phyloP scores from a whole-genome alignment of 2,113 vertebrate species.

The Zosterops borbonicus region DNA sequence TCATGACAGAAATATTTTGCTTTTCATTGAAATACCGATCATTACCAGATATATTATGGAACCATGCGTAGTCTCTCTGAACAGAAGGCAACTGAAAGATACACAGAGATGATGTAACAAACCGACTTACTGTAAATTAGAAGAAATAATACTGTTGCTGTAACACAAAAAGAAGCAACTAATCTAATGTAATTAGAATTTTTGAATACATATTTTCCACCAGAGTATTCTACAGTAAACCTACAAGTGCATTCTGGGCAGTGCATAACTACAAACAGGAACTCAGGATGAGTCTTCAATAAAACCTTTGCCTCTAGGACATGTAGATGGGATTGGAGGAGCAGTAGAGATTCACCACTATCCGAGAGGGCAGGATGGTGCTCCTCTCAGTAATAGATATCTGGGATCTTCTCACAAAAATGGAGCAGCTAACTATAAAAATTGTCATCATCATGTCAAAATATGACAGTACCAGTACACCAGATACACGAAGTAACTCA shows the following conservation, averaged over 20 bases:
- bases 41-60: neutral
- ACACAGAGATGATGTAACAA: neutral
- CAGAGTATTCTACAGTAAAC: neutral
- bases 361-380: neutral
- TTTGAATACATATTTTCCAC: neutral
- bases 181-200: neutral
- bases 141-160: neutral
- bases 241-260: neutral
- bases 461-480: neutral
- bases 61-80: neutral
- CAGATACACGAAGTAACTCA: neutral
- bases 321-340: fast-evolving
- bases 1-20: neutral
- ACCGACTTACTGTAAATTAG: neutral
- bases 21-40: neutral
- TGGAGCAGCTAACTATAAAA: neutral
- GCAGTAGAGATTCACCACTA: neutral
- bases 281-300: neutral
- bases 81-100: neutral
- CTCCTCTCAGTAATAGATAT: neutral
- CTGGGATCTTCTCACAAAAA: neutral
- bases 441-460: neutral
- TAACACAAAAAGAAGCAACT: neutral
- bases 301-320: neutral
- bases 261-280: neutral